phyloP scores from a whole-genome alignment of 2,113 vertebrate genomes.

The Rutilus rutilus region DNA sequence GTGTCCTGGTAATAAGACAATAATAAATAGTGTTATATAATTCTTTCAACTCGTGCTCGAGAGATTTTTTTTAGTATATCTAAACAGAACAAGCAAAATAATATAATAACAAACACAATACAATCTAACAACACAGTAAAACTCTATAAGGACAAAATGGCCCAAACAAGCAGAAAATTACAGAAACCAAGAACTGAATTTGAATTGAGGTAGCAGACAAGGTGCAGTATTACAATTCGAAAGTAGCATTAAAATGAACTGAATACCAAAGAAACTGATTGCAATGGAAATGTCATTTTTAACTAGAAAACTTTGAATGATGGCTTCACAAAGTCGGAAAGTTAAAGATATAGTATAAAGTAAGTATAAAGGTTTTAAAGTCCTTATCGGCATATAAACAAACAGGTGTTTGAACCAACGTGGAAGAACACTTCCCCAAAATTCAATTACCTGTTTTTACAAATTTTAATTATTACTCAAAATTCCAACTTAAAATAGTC shows the following conservation, averaged over 20 bases:
- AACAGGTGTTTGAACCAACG: not conserved
- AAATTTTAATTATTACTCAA: not conserved
- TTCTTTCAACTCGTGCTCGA: not conserved
- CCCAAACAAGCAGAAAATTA: no score
- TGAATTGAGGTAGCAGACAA: not conserved
- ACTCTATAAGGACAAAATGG: no score
- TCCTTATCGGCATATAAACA: not conserved
- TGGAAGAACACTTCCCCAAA: not conserved
- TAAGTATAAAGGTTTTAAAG: not conserved
- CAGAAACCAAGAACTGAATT: not conserved
- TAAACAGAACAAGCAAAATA: not conserved
- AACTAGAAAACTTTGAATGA: not conserved
- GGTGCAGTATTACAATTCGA: not conserved
- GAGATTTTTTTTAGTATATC: not conserved
- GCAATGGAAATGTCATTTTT: not conserved
- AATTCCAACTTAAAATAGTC: not conserved
- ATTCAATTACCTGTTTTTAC: not conserved
- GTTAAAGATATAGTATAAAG: constrained; percentile 9
- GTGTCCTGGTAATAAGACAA: not conserved
- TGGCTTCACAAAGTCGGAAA: not conserved
- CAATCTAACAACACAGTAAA: not conserved
- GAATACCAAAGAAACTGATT: not conserved
- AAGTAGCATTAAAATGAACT: not conserved
- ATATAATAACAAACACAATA: not conserved
- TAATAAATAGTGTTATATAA: not conserved